Evolutionary conservation across 1,140 invertebrate species (phyloP), one percentile per base, ranked within the genome.

Genomic region (Colletes latitarsis): DNA sequence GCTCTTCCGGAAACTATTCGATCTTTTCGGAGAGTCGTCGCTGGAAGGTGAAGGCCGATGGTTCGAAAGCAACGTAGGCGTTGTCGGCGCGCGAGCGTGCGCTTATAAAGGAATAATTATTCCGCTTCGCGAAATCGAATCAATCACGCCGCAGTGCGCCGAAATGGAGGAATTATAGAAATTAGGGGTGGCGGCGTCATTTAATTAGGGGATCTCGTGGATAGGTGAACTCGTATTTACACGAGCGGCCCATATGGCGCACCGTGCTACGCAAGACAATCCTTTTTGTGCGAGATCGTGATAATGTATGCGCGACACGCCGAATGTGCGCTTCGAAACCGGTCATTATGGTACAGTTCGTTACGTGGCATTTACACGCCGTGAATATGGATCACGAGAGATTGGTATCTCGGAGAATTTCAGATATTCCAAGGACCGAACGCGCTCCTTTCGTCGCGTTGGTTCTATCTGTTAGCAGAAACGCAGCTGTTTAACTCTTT

Each of bases 111-210:
- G 49, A 55, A 67, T 82, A 85, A 85, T 86, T 76, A 82, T 80
- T 63, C 75, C 19, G 53, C 62, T n/a, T 66, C 30, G 30, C 30
- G 64, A 89, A 90, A 91, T 91, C 77, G 78, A 88, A 89, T 92
- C 88, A 89, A 79, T 73, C 82, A 88, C 86, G 86, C 80, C 19
- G 82, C 73, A 80, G 76, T 86, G 80, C 82, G 64, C 72, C 86
- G 81, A 82, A 88, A 90, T 84, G 87, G 79, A 88, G 85, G 86
- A 89, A 88, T 88, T 73, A 79, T 85, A 86, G 83, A 89, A 91
- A 92, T 91, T 91, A 90, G 88, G 88, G 88, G 67, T 88, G 71
- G 83, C 83, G 87, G 88, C 84, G 87, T 92, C 85, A 90, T 90
- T 91, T 90, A 89, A 91, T 92, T 91, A 86, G 80, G 72, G 69